phyloP scores from a whole-genome alignment of 2,888 invertebrate species.

The Parnassius glacialis region DNA sequence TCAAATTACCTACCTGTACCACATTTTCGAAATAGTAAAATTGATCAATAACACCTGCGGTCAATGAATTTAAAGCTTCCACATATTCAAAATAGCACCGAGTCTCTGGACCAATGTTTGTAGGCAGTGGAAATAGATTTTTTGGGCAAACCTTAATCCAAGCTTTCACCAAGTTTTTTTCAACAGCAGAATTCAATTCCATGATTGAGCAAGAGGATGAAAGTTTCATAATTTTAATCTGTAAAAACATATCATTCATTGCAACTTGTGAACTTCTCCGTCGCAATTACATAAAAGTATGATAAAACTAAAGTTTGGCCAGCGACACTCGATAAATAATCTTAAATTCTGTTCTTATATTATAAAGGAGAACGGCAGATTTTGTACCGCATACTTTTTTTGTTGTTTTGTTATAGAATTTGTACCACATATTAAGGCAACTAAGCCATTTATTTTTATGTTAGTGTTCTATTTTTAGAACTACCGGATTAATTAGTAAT shows the following conservation, averaged over 20 bases:
- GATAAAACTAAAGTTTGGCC: no score
- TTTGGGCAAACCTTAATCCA: conserved; percentile 56
- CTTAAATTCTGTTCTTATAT: no score
- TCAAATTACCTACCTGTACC: conserved; percentile 42
- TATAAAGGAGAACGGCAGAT: no score
- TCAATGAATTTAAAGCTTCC: conserved; percentile 46
- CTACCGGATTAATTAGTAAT: no score
- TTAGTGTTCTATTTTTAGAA: no score
- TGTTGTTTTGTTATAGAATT: no score
- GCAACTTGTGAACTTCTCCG: no score
- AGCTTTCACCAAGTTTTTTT: conserved; percentile 40
- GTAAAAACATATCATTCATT: conserved; percentile 10
- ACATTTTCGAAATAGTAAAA: conserved; percentile 39
- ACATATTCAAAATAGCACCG: conserved; percentile 54
- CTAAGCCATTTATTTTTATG: no score
- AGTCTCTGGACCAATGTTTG: conserved; percentile 35
- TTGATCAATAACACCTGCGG: conserved; percentile 38
- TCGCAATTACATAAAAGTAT: no score
- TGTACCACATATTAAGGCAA: no score
- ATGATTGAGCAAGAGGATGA: conserved; percentile 49
- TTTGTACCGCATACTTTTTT: no score
- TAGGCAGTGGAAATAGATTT: conserved; percentile 29
- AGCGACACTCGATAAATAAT: no score
- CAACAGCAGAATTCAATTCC: conserved; percentile 38
- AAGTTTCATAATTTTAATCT: conserved; percentile 51